Evolutionary conservation across 2,797 vertebrate species (phyloP), one percentile per base, ranked within the genome.

Genomic region (Amphiprion clarkii): DNA sequence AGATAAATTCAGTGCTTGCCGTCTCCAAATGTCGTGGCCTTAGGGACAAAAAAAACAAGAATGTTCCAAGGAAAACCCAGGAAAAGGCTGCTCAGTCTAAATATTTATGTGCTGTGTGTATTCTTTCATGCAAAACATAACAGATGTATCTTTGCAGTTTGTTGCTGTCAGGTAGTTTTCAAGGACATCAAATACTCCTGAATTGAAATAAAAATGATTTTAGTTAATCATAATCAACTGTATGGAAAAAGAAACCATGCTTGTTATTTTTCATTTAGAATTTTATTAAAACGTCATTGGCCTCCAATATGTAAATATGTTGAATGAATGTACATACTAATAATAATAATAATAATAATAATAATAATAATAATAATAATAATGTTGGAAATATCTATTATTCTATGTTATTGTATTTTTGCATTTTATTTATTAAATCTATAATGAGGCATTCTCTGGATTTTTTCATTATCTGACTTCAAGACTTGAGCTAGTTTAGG

Each of bases 251-350:
- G 17, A 80, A 82, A 67, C 33, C 42, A 67, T 33, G 80, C 8
- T 76, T 51, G 57, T 51, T 78, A 54, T 76, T 60, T 87, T 92
- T 81, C 72, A 74, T 75, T 85, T 66, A 82, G 82, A 83, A 29
- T 88, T 94, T 94, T 94, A 95, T 93, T 94, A 94, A 94, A 95
- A 94, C 92, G 90, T 88, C 71, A 86, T 89, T 84, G 64, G 80
- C 74, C 87, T 94, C 87, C 80, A 89, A 93, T 89, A 93, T 76
- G 85, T 91, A 92, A 93, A 94, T 36, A 36, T 36, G 33, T 10
- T 36, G 8, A 36, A 36, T 36, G 87, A 93, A 89, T 93, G 86
- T 89, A 92, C 91, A 92, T 90, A 91, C 87, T 91, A 82, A 91
- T 88, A 85, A 86, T 88, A 77, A 85, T 89, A 76, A 71, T 87